Base-by-base conservation (phyloP, 2,888 invertebrate species). In the Ichneumon xanthorius region DNA sequence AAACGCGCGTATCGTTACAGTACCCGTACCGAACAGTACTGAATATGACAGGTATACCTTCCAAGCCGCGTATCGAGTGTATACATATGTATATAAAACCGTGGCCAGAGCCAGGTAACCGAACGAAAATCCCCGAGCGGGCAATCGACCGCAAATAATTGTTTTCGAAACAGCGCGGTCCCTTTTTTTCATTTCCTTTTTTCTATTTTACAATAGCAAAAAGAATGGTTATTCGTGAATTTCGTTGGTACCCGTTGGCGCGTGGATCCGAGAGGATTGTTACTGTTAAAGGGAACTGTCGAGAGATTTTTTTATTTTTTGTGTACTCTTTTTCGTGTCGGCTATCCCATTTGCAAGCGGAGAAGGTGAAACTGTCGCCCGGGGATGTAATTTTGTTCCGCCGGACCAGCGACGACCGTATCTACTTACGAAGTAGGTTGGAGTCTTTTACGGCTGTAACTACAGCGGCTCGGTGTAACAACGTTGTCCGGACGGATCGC, bases 111-210 rank as follows among this genome's bases (percentile, higher is more conserved):
- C 67, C 16, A 50, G 53, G 63, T 48, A 76, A 71, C 48, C 50
- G 67, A 80, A 78, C 72, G 53, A 68, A 84, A 81, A 73, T 76
- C 71, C 81, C 63, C 77, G 45, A 68, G 71, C 65, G 80, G 48
- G 67, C 84, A 53, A 84, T 84, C 73, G 80, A 80, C 80, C 77
- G 80, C 76, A 68, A 77, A 84, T 77, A 84, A 84, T 75, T 80
- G 80, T 76, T 80, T 81, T 72, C 63, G 81, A 73, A 81, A 78
- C 73, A 71, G 80, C 72, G 48, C 70, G 67, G n/a, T 63, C 55
- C 37, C n/a, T 48, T 45, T 70, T 45, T 19, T 63, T 26, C 40
- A 1, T 40, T 5, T 26, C 4, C 2, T 37, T 37, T 67, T 67
- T 67, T 65, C 26, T 58, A 14, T 53, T 37, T 33, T 16, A 37